Evolutionary conservation across 2,888 invertebrate genomes (phyloP), one percentile per base, ranked within the genome.

Genomic region (Chrysolina oricalcia): DNA sequence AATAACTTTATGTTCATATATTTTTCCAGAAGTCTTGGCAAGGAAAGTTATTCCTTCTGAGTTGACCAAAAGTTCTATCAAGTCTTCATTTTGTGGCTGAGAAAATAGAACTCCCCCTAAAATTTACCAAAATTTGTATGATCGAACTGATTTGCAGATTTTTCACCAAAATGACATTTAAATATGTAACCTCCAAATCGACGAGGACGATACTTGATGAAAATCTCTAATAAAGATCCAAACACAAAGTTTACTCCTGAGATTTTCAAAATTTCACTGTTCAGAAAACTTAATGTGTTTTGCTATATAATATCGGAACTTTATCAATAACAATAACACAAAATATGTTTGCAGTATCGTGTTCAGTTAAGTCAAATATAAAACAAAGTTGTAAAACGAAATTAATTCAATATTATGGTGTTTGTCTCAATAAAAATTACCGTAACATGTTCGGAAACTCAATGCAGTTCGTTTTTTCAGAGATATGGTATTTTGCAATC

Each of bases 381-480:
- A 35, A 35, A 35, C 35, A 35, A 35, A 17, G 48, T 17, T 48
- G 8, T 48, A 9, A 0, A 3, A 17, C 0, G 3, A 48, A 2
- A 48, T 48, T 17, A 17, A 48, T 48, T 48, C 17, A 48, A 8
- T 35, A 13, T 15, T 13, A 0, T 46, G 15, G 56, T 56, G 43
- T 27, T 35, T 21, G 13, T 27, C 13, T n/a, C 41, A 76, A 21
- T 11, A 62, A 50, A 43, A 72, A 77, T 77, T 83, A 85, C 90
- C 94, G 81, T 92, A 92, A 88, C 96, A 96, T 8, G 95, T 94
- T 83, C 95, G 91, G 89, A 95, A 96, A 89, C 95, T 95, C 82
- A 96, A 91, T 35, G 96, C 96, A 78, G 94, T 94, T 85, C 95
- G 94, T 86, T 93, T 92, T 88, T 94, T 94, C 83, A 96, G 92